Conservation (phyloP, 2,888 invertebrate species). For the Eupithecia vulgata region DNA sequence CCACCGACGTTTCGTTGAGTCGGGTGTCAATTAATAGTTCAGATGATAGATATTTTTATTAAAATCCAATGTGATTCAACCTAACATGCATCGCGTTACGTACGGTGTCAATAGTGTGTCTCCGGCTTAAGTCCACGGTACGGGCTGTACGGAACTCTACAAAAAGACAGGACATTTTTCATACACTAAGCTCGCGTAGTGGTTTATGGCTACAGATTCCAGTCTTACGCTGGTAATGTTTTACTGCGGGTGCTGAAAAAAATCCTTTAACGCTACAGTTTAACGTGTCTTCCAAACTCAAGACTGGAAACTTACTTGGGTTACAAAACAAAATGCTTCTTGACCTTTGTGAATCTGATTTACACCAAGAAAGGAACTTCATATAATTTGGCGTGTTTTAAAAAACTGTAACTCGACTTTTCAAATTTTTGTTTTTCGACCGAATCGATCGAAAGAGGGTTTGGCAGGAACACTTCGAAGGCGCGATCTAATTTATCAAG, state of each 20-base stretch:
- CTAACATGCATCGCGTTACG: neutral
- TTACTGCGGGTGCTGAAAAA: neutral
- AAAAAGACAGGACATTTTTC: conserved; percentile 17
- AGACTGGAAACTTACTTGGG: neutral
- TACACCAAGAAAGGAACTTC: neutral
- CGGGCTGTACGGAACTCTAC: neutral
- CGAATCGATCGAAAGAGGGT: no score
- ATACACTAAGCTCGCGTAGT: conserved; percentile 11
- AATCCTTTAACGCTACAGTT: conserved; percentile 11
- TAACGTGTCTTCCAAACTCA: neutral
- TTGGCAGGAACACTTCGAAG: no score
- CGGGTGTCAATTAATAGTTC: neutral
- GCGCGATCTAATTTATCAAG: no score
- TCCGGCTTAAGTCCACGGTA: neutral
- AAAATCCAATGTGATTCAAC: neutral
- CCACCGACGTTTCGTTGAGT: neutral
- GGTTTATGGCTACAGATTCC: conserved; percentile 16
- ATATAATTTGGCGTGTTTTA: neutral
- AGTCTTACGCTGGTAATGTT: neutral
- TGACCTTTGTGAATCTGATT: neutral
- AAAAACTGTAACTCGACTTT: no score
- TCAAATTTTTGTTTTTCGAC: no score
- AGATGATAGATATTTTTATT: neutral
- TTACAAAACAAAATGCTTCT: neutral
- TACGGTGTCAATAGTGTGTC: neutral